Evolutionary conservation across 2,113 vertebrate species (phyloP), one percentile per base, ranked within the genome.

Genomic region (Fregata magnificens): DNA sequence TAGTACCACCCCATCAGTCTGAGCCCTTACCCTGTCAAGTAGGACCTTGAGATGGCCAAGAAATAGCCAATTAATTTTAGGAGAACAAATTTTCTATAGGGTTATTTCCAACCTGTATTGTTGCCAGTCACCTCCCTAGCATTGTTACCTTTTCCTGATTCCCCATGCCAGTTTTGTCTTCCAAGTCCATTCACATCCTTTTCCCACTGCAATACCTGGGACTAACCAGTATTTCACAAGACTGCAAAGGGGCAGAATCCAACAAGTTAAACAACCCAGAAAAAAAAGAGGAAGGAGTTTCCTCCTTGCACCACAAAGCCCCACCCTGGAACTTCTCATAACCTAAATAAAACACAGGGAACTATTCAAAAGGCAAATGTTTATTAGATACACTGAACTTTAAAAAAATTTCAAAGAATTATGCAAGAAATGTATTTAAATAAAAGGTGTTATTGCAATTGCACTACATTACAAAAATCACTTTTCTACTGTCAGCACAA

Each of bases 301-400:
- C 65, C 31, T 86, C 24, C 42, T 63, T 55, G 6, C 34, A 63
- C 25, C 66, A 38, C 22, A 8, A 81, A 88, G 17, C 50, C 74
- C 34, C 50, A 44, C 31, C 31, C 52, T 31, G 8, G 7, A 49
- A 63, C 67, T 52, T 80, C 55, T 83, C 42, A n/a, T 24, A 36
- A 65, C 21, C 38, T 13, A 71, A 97, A 97, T 82, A 96, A 92
- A 95, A 73, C 74, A 92, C 77, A 96, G 83, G 40, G 72, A 94
- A 86, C 86, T 95, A 96, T 89, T 98, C 97, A 97, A 97, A 98
- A 96, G 94, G 96, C 95, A 97, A 88, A 93, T 90, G 87, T 97
- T 98, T 98, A 98, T 98, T 98, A 97, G 98, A 82, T 96, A 96
- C 93, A 97, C n/a, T n/a, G 97, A 87, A 97, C 87, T 93, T 97